Evolutionary conservation across 2,113 vertebrate species (phyloP), one percentile per base, ranked within the genome.

Genomic region (Cygnus atratus): DNA sequence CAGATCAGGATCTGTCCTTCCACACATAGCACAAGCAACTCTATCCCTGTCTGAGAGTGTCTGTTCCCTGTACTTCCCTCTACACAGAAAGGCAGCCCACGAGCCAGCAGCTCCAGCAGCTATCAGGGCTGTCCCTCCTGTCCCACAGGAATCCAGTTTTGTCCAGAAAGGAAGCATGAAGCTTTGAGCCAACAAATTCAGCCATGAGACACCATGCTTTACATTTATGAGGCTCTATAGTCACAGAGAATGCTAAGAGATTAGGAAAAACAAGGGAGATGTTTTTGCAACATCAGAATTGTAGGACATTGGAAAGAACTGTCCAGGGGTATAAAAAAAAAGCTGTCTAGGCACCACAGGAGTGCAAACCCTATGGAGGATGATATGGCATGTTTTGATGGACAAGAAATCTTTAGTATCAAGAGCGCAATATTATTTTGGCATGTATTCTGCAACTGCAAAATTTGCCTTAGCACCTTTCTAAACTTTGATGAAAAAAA

Each of bases 311-410:
- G 18, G 63, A 22, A 76, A 92, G 58, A 92, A 43, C 0, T 0
- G 55, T 24, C 19, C 18, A 46, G 46, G 46, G 46, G 20, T 46
- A 46, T 20, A 5, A 46, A 46, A 46, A 19, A 20, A 46, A 46
- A 46, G 44, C 44, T 46, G 19, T 46, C 44, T 46, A 46, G 9
- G 19, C 44, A 46, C 44, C 19, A 46, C 19, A 46, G 44, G 25
- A 44, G 29, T 10, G 21, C 20, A n/a, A 66, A 28, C 39, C 61
- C 43, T 41, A 46, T 46, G 9, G 59, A 52, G 76, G 55, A 68
- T 1, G 7, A 41, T 1, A 37, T 0, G 2, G 4, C 6, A 2
- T 2, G 7, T 55, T 86, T 52, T 73, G n/a, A 28, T 37, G 33
- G n/a, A 24, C 39, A 35, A 68, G 5, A 9, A 35, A 12, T 25